These are phyloP conservation scores for Neomorphus geoffroyi DNA, from an alignment of 2,797 vertebrate species.

Conservation along the genomic window DNA sequence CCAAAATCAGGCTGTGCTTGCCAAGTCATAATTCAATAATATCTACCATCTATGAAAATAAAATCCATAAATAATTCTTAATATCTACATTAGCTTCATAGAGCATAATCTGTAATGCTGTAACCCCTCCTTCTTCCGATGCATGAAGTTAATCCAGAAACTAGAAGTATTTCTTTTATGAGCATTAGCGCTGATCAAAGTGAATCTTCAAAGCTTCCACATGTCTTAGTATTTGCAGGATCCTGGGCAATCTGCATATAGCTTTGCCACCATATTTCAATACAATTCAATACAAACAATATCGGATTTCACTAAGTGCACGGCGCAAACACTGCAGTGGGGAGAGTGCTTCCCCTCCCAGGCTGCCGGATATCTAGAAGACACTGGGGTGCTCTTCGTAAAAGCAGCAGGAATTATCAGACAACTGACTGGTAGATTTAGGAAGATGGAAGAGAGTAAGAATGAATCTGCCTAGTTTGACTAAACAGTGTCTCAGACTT, in stretches of 20 bases:
- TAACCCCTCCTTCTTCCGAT: neutral
- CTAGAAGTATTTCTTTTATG: neutral
- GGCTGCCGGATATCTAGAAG: neutral
- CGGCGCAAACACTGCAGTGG: neutral
- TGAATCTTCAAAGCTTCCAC: neutral
- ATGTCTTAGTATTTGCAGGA: neutral
- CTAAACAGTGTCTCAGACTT: neutral
- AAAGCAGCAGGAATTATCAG: neutral
- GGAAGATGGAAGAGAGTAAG: neutral
- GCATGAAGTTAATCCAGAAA: neutral
- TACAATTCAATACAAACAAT: constrained; percentile 27
- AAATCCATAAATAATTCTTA: constrained; percentile 55
- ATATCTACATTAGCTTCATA: constrained; percentile 20
- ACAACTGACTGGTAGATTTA: neutral
- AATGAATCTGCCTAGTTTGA: neutral
- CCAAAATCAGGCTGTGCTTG: constrained; percentile 24
- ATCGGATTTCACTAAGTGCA: neutral
- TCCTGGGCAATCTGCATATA: neutral
- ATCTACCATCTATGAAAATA: constrained; percentile 41
- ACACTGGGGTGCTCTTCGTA: neutral
- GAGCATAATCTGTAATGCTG: neutral
- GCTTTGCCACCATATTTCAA: neutral
- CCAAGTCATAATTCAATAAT: constrained; percentile 54
- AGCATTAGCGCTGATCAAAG: constrained; percentile 13
- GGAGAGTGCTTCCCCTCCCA: neutral